phyloP scores from a whole-genome alignment of 2,113 vertebrate species.

The Struthio camelus region DNA sequence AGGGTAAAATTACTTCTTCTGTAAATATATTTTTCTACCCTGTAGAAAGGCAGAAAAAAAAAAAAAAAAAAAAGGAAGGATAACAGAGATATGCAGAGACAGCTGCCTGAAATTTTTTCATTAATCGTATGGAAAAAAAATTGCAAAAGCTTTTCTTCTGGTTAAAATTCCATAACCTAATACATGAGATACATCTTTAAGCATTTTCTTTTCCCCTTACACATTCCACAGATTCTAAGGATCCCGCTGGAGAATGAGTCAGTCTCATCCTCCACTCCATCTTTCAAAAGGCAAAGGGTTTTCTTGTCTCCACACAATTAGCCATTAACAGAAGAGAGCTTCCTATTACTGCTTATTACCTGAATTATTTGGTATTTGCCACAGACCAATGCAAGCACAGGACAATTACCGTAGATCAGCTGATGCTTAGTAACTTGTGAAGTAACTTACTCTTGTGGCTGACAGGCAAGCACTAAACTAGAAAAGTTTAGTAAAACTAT shows the following conservation, averaged over 20 bases:
- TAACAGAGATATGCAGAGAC: background rate
- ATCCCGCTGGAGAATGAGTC: constrained; percentile 11
- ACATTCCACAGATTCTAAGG: background rate
- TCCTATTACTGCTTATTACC: background rate
- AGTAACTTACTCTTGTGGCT: background rate
- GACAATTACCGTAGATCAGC: background rate
- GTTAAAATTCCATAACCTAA: background rate
- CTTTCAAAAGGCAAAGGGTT: background rate
- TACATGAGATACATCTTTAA: background rate
- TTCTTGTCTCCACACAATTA: background rate
- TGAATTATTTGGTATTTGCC: background rate
- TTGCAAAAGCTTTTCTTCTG: background rate
- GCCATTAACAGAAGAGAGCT: background rate
- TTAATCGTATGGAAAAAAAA: background rate
- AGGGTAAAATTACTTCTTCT: background rate
- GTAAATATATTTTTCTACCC: background rate
- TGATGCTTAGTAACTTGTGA: background rate
- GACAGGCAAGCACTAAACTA: background rate
- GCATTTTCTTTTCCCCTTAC: background rate
- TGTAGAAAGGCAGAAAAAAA: background rate
- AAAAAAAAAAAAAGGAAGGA: background rate
- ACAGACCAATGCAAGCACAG: background rate
- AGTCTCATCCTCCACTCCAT: background rate
- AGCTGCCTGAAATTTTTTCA: background rate
- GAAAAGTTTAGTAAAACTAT: background rate